phyloP scores from a whole-genome alignment of 2,797 vertebrate genomes.

The Lepus oiostolus region DNA sequence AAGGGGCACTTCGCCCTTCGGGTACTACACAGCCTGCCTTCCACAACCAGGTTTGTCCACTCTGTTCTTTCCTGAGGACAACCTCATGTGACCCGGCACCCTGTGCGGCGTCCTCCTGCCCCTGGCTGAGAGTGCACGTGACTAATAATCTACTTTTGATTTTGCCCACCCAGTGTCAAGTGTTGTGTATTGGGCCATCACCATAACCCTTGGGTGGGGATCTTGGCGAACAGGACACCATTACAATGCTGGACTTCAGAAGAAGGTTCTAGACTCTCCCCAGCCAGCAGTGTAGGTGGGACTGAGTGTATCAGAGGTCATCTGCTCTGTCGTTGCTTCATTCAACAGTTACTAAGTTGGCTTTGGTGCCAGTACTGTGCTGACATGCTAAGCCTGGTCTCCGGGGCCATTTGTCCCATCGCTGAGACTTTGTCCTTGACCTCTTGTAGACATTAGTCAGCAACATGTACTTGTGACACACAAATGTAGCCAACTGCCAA shows the following conservation, averaged over 20 bases:
- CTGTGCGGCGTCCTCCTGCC: background rate
- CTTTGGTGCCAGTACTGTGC: background rate
- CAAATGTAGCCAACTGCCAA: background rate
- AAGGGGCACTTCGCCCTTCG: background rate
- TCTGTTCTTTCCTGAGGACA: background rate
- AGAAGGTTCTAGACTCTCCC: background rate
- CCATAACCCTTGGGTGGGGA: background rate
- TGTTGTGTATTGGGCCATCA: background rate
- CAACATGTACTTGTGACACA: background rate
- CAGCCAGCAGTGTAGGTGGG: background rate
- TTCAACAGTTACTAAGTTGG: background rate
- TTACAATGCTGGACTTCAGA: background rate
- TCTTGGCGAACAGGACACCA: no score
- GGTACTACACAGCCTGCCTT: background rate
- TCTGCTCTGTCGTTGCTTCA: background rate
- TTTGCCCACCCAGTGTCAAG: no score
- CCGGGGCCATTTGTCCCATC: background rate
- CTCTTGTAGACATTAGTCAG: background rate
- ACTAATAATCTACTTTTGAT: background rate
- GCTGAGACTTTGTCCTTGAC: background rate
- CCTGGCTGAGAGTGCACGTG: background rate
- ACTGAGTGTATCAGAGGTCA: no score
- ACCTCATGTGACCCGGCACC: fast-evolving
- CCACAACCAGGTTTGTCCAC: background rate
- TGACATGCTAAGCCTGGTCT: background rate